phyloP scores from a whole-genome alignment of 2,113 vertebrate species.

The Oreochromis aureus region DNA sequence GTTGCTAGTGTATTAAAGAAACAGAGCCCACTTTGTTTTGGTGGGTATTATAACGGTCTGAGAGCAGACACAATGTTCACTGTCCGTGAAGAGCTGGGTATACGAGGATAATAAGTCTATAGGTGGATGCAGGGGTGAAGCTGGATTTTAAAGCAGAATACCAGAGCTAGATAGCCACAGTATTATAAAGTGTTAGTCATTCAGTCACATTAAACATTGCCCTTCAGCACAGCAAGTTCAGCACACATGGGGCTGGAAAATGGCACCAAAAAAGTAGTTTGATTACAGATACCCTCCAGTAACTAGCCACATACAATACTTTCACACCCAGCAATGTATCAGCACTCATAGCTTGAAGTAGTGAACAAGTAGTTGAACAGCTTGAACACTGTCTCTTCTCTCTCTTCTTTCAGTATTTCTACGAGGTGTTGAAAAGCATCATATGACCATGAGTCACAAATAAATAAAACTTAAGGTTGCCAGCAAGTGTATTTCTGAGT shows the following conservation, averaged over 20 bases:
- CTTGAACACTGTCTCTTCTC: background rate
- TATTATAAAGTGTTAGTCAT: background rate
- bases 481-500: background rate
- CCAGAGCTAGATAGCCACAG: background rate
- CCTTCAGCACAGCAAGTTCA: background rate
- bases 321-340: background rate
- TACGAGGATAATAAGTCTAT: background rate
- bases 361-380: background rate
- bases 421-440: background rate
- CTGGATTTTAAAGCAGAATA: background rate
- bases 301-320: background rate
- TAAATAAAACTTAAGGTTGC: conserved; percentile 7
- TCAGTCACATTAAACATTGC: background rate
- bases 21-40: background rate
- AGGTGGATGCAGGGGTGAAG: background rate
- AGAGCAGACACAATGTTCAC: background rate
- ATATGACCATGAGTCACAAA: conserved; percentile 14
- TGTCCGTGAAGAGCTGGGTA: background rate
- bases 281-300: background rate
- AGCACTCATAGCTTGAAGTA: background rate
- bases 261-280: background rate
- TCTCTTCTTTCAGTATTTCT: background rate
- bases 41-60: background rate
- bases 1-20: background rate
- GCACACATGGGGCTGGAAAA: background rate